Evolutionary conservation across 2,888 invertebrate species (phyloP), one percentile per base, ranked within the genome.

Genomic region (Desoria tigrina): DNA sequence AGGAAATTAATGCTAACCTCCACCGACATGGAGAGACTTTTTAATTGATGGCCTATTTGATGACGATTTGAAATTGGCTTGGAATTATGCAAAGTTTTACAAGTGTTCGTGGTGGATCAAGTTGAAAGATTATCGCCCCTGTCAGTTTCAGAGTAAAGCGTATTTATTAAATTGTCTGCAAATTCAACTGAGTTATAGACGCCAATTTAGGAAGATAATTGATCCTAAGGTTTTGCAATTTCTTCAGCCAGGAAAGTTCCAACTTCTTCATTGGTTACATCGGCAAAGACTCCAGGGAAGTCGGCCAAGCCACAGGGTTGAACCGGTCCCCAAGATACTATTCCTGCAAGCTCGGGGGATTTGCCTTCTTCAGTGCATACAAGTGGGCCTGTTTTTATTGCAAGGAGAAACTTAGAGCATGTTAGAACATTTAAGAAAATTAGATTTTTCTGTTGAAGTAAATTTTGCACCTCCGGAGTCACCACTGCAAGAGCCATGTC

Each of bases 271-370:
- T 42, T 37, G n/a, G 49, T 61, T 1, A 61, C 61, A 42, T 61
- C 61, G 1, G 61, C 61, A 28, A 61, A 61, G 27, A 61, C 61
- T 1, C 61, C 61, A 4, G 61, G 61, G 45, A 50, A 61, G n/a
- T 42, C 61, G 4, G 54, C 37, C 21, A 61, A 21, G 1, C 61
- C 61, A 28, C 61, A 61, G 11, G 61, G 61, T 16, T 54, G 26
- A n/a, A 61, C 61, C 1, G 61, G 61, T 11, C 61, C 61, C 61
- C 61, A 61, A 6, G 61, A 61, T 6, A 61, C 61, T n/a, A 61
- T 55, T 7, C 61, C 61, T 18, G 61, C 61, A 37, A 61, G 45
- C 27, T 61, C n/a, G 1, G 55, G 61, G 1, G 61, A 53, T 6
- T 42, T 26, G 6, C 61, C 61, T 27, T 61, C 55, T 21, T 55